Percentiles rank a stretch among this genome's conserved stretches.
These are phyloP conservation scores for Tachuris rubrigastra DNA, from an alignment of 2,113 vertebrate genomes.

Conservation along the genomic window DNA sequence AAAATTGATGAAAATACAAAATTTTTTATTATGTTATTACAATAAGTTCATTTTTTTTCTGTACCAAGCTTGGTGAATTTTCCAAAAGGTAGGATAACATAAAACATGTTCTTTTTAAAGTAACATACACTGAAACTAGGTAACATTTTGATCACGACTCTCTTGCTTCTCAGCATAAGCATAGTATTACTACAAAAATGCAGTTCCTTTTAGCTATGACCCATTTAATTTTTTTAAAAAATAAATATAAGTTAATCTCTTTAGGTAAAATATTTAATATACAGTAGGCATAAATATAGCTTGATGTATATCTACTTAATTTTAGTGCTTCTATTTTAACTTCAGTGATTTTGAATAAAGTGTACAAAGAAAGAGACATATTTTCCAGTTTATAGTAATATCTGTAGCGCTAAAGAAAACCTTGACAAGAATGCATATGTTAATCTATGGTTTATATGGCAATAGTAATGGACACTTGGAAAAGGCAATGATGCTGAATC, in stretches of 20 bases:
- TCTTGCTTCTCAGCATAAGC: not conserved
- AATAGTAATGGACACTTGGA: not conserved
- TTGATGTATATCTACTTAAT: not conserved
- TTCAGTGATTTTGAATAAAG: constrained; percentile 5
- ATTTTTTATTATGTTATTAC: constrained; percentile 40
- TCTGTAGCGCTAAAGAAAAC: constrained; percentile 24
- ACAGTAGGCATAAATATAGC: constrained; percentile 35
- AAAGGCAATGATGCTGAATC: constrained; percentile 27
- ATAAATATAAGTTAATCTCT: constrained; percentile 48
- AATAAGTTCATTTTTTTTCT: not conserved
- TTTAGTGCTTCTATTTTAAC: constrained; percentile 50
- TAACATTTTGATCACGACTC: not conserved
- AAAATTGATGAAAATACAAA: constrained; percentile 64
- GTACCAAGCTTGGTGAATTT: not conserved
- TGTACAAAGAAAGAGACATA: not conserved
- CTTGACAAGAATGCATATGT: constrained; percentile 6
- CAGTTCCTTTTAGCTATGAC: constrained; percentile 1
- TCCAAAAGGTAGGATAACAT: not conserved
- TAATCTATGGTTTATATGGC: constrained; percentile 26
- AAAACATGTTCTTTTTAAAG: not conserved
- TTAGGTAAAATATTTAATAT: constrained; percentile 32
- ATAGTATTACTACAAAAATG: not conserved
- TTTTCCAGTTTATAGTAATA: not conserved
- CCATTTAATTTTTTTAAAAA: not conserved
- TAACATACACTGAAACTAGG: not conserved